phyloP scores from a whole-genome alignment of 2,888 invertebrate genomes.

The Macrophya annulata region DNA sequence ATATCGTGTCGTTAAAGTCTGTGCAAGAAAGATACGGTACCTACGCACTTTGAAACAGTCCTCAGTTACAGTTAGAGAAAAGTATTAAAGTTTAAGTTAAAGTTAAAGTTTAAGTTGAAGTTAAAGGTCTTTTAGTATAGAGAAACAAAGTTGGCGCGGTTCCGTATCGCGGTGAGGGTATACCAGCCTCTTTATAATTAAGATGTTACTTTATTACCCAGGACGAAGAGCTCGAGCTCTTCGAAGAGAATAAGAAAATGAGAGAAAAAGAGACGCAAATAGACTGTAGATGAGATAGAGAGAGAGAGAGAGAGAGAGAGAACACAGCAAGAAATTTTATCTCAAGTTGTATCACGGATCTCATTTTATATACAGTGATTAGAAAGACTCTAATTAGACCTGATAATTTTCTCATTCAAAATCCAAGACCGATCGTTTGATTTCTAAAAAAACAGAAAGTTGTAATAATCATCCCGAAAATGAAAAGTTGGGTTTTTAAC shows the following conservation, averaged over 20 bases:
- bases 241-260: conserved; percentile 47
- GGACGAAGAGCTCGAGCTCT: conserved; percentile 48
- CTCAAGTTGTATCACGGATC: conserved; percentile 2
- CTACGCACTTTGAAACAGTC: neutral
- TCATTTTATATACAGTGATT: neutral
- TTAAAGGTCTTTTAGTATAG: conserved; percentile 21
- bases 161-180: conserved; percentile 62
- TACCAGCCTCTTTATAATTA: conserved; percentile 74
- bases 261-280: neutral
- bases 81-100: neutral
- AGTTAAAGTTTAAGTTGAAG: neutral
- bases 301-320: no score
- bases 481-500: no score
- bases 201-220: conserved; percentile 74
- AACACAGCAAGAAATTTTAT: conserved; percentile 17
- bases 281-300: no score
- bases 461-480: no score
- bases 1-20: neutral
- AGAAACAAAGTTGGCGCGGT: conserved; percentile 23
- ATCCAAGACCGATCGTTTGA: neutral
- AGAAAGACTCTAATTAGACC: neutral
- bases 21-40: neutral
- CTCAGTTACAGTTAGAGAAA: neutral
- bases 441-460: no score
- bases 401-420: neutral